Percentiles rank a stretch among this genome's conserved stretches.
Evolutionary conservation across 64 coral and sea anemone genomes (phyloP).

Genomic region (Porites australiensis): DNA sequence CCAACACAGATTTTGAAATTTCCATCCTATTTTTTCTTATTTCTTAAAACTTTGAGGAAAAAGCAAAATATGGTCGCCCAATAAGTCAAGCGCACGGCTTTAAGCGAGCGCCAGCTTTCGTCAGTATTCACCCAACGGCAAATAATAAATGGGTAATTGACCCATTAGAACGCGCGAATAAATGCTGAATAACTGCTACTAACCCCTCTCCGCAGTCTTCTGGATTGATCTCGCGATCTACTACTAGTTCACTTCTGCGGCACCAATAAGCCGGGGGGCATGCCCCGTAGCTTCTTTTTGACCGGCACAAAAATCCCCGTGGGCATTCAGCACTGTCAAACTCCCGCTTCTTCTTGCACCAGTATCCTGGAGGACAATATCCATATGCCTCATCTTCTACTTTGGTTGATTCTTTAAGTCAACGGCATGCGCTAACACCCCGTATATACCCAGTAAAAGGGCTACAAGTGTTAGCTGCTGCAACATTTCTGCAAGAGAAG

Average conservation of each 20-base stretch:
- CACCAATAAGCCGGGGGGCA: conserved; percentile 82
- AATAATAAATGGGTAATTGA: too few relatives aligned
- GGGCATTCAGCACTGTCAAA: conserved; percentile 51
- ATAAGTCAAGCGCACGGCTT: too few relatives aligned
- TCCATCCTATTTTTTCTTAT: too few relatives aligned
- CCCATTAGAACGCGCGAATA: too few relatives aligned
- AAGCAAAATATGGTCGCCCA: too few relatives aligned
- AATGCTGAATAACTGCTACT: background rate
- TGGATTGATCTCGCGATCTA: conserved; percentile 49
- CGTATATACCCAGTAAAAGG: conserved; percentile 43
- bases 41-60: too few relatives aligned
- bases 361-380: conserved; percentile 66
- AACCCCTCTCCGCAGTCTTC: conserved; percentile 27
- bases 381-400: background rate
- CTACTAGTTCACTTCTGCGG: conserved; percentile 62
- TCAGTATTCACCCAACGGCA: too few relatives aligned
- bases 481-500: conserved; percentile 20
- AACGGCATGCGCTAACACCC: background rate
- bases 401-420: background rate
- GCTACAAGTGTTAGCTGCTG: conserved; percentile 8
- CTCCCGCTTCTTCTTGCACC: conserved; percentile 79
- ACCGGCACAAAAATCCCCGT: conserved; percentile 42
- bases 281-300: conserved; percentile 8
- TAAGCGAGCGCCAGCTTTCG: too few relatives aligned
- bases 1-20: too few relatives aligned